Conservation (phyloP, 2,113 vertebrate species). For the Hippopotamus amphibius region DNA sequence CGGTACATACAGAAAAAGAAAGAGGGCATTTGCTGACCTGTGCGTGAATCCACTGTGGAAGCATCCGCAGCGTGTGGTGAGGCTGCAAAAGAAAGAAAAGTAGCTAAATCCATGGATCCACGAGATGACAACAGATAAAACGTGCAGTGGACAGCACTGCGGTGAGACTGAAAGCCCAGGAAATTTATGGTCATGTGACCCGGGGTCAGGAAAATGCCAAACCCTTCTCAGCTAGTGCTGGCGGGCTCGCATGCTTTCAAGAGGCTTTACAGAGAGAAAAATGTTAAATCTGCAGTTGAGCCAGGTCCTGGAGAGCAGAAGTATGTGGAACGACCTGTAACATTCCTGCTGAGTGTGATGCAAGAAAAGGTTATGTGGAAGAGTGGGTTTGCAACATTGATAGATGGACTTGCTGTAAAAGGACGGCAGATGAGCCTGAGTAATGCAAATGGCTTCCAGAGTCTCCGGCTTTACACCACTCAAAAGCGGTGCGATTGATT, state of each 20-base stretch:
- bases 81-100: not conserved
- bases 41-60: not conserved
- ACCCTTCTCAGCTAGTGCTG: not conserved
- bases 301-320: not conserved
- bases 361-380: not conserved
- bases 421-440: not conserved
- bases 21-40: not conserved
- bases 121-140: not conserved
- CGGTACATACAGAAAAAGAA: not conserved
- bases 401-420: not conserved
- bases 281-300: not conserved
- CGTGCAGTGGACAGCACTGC: not conserved
- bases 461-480: not conserved
- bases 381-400: not conserved
- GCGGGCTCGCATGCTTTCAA: not conserved
- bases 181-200: not conserved
- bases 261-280: not conserved
- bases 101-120: not conserved
- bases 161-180: not conserved
- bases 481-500: not conserved
- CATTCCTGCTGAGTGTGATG: not conserved
- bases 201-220: not conserved
- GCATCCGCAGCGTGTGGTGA: not conserved
- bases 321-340: not conserved
- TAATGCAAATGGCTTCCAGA: not conserved